Evolutionary conservation across 1,140 invertebrate genomes (phyloP).

Genomic region (Idris sp.): DNA sequence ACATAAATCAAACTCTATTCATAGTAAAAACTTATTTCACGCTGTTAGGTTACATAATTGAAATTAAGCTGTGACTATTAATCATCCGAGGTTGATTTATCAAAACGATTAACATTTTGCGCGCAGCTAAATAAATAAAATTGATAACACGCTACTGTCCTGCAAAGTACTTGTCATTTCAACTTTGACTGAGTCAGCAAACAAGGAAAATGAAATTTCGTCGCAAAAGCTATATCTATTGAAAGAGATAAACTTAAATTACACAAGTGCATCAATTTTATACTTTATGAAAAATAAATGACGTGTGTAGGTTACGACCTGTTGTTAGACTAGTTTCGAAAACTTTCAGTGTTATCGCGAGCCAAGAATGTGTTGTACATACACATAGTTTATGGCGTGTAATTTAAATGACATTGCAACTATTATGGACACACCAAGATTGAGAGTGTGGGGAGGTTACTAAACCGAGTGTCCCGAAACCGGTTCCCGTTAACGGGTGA

Average conservation of each 20-base stretch:
- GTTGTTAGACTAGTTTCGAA: conserved; percentile 23
- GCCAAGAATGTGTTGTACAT: conserved; percentile 39
- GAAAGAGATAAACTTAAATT: conserved; percentile 11
- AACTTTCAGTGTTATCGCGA: conserved; percentile 34
- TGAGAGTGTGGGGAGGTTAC: conserved; percentile 52
- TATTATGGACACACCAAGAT: conserved; percentile 39
- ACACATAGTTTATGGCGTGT: conserved; percentile 24
- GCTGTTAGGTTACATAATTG: conserved; percentile 29
- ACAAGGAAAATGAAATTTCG: conserved; percentile 43
- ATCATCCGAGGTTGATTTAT: conserved; percentile 27
- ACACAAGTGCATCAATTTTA: neutral
- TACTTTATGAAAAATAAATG: conserved; percentile 34
- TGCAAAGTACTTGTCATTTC: no score
- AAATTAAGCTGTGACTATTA: conserved; percentile 23
- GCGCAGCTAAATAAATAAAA: conserved; percentile 7
- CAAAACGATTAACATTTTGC: conserved; percentile 25
- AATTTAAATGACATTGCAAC: conserved; percentile 57
- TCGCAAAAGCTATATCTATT: no score
- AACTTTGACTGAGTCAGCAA: conserved; percentile 43
- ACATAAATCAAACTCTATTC: conserved; percentile 27
- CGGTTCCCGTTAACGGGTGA: conserved; percentile 42
- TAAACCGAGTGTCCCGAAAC: conserved; percentile 51
- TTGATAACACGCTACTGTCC: conserved; percentile 26
- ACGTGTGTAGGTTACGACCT: conserved; percentile 14
- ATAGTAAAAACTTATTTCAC: conserved; percentile 19